These are phyloP conservation scores for Mus spretus DNA, from an alignment of 2,797 vertebrate genomes.

Conservation along the genomic window DNA sequence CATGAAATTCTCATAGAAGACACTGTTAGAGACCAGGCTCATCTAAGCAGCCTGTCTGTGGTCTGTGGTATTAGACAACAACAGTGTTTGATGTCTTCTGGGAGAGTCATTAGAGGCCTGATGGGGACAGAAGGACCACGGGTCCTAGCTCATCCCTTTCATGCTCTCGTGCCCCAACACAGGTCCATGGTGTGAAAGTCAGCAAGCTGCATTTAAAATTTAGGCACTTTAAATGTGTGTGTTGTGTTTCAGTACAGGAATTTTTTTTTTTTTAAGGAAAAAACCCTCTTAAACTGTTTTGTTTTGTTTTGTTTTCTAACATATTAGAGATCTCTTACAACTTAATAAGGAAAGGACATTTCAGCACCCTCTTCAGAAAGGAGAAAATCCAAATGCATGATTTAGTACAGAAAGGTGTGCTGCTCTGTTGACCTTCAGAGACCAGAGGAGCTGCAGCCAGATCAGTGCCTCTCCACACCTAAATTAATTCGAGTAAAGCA, in stretches of 20 bases:
- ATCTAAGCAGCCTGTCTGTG: background rate
- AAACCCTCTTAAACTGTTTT: background rate
- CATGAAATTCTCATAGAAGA: background rate
- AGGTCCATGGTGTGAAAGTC: background rate
- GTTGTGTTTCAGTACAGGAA: background rate
- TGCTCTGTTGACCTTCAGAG: background rate
- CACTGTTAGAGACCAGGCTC: background rate
- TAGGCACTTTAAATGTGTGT: background rate
- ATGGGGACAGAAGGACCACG: background rate
- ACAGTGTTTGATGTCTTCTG: background rate
- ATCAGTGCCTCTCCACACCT: background rate
- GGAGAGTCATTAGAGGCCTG: background rate
- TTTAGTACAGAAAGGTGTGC: background rate
- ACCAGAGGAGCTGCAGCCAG: background rate
- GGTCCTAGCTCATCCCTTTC: background rate
- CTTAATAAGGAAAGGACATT: background rate
- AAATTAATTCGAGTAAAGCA: background rate
- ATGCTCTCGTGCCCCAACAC: background rate
- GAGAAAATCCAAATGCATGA: background rate
- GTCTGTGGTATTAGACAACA: background rate
- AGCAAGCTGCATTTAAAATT: background rate
- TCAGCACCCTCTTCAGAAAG: background rate
- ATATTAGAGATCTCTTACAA: slow-evolving; percentile 1
- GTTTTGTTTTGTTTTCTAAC: background rate
- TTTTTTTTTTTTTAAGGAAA: background rate